phyloP scores from a whole-genome alignment of 2,113 vertebrate genomes.

The Pseudolaguvia tuberculata region DNA sequence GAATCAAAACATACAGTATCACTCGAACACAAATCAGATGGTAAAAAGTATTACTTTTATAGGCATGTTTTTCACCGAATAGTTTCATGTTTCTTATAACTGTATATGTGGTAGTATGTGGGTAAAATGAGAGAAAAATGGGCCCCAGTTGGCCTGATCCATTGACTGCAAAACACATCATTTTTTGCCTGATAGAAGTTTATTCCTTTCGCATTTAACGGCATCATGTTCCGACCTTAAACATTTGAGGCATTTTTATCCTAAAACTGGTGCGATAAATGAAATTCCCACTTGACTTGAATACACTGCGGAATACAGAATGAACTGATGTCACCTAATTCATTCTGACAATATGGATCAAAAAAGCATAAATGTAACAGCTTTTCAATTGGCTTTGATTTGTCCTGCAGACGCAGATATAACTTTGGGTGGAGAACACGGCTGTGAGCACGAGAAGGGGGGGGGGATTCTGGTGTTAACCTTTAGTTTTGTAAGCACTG shows the following conservation, averaged over 20 bases:
- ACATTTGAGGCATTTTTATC: conserved; percentile 52
- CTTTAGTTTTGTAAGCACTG: conserved; percentile 51
- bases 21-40: conserved; percentile 62
- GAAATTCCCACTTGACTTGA: conserved; percentile 53
- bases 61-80: conserved; percentile 53
- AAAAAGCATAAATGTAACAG: conserved; percentile 46
- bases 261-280: conserved; percentile 57
- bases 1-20: conserved; percentile 54
- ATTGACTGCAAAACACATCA: conserved; percentile 53
- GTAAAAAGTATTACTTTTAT: conserved; percentile 64
- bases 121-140: conserved; percentile 55
- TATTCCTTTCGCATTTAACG: conserved; percentile 52
- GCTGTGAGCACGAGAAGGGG: conserved; percentile 13
- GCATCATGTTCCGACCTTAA: conserved; percentile 52
- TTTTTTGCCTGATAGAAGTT: conserved; percentile 53
- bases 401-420: conserved; percentile 13
- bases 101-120: conserved; percentile 56
- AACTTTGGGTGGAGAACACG: conserved; percentile 25
- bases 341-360: conserved; percentile 53
- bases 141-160: conserved; percentile 58
- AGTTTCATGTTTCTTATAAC: conserved; percentile 63
- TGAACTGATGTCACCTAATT: conserved; percentile 50
- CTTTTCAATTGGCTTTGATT: conserved; percentile 37
- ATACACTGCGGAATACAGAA: conserved; percentile 39
- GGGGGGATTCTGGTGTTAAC: conserved; percentile 43